These are phyloP conservation scores for Danio tinwini DNA, from an alignment of 2,797 vertebrate genomes.

Conservation along the genomic window DNA sequence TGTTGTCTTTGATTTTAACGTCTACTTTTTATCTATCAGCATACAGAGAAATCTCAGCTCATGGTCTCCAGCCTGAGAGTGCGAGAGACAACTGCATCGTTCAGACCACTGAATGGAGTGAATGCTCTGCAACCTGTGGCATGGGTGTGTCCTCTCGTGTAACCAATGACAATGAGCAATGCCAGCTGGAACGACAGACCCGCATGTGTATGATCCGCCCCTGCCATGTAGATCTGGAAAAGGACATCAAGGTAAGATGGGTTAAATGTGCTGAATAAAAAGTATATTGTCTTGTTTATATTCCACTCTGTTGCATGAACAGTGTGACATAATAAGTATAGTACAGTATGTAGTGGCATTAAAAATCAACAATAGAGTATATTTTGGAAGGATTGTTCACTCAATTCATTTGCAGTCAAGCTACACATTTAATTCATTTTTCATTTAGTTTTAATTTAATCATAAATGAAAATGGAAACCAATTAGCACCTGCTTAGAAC, in stretches of 20 bases:
- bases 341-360: too few relatives aligned
- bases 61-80: slow-evolving; percentile 58
- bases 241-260: slow-evolving; percentile 74
- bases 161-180: slow-evolving; percentile 79
- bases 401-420: too few relatives aligned
- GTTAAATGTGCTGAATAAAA: neutral
- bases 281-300: neutral
- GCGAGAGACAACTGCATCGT: slow-evolving; percentile 81
- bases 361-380: too few relatives aligned
- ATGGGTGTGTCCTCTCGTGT: slow-evolving; percentile 81
- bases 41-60: slow-evolving; percentile 65
- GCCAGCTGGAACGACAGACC: slow-evolving; percentile 79
- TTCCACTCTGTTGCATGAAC: neutral
- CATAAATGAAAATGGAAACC: too few relatives aligned
- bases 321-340: neutral
- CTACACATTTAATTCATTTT: too few relatives aligned
- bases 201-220: slow-evolving; percentile 78
- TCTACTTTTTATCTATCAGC: slow-evolving; percentile 58
- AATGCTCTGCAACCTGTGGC: slow-evolving; percentile 78
- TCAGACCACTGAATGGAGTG: slow-evolving; percentile 81
- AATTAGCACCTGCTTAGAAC: too few relatives aligned
- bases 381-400: too few relatives aligned
- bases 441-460: too few relatives aligned
- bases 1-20: slow-evolving; percentile 4
- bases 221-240: slow-evolving; percentile 69